A percentile compares a stretch with the other conserved stretches of the same genome.
These are phyloP conservation scores for Pollachius pollachius DNA, from an alignment of 2,113 vertebrate species.

Conservation along the genomic window DNA sequence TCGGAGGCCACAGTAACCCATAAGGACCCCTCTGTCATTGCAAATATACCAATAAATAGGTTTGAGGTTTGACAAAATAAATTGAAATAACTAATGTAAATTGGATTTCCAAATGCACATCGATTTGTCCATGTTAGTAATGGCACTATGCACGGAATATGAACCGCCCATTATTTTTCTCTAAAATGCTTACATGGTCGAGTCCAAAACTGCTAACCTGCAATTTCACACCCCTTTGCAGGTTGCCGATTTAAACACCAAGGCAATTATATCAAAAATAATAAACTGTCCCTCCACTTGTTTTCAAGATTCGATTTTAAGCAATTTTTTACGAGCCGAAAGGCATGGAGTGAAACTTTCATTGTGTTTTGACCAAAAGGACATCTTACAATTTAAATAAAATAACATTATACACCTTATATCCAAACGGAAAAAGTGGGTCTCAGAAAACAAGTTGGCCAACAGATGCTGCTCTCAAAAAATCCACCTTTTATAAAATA, in stretches of 20 bases:
- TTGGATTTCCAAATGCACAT: not conserved
- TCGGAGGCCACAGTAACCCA: no score
- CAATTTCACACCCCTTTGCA: slow-evolving; percentile 19
- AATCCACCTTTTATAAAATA: not conserved
- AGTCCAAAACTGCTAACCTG: slow-evolving; percentile 12
- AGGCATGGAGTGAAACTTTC: not conserved
- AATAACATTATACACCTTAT: not conserved
- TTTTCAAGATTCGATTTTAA: not conserved
- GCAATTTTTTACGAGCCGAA: not conserved
- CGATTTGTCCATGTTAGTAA: not conserved
- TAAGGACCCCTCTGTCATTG: not conserved
- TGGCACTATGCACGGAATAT: not conserved
- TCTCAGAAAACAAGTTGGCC: not conserved
- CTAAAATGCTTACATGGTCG: not conserved
- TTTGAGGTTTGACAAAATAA: no score
- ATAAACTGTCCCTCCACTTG: not conserved
- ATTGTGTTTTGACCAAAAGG: not conserved
- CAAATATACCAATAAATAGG: no score
- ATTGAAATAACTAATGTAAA: not conserved
- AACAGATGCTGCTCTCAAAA: slow-evolving; percentile 7
- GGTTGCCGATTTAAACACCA: slow-evolving; percentile 3
- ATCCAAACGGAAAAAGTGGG: not conserved
- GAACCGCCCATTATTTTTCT: not conserved
- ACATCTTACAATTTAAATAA: no score
- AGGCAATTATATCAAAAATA: not conserved